phyloP scores from a whole-genome alignment of 1,140 invertebrate genomes.

The Neodiprion virginianus region DNA sequence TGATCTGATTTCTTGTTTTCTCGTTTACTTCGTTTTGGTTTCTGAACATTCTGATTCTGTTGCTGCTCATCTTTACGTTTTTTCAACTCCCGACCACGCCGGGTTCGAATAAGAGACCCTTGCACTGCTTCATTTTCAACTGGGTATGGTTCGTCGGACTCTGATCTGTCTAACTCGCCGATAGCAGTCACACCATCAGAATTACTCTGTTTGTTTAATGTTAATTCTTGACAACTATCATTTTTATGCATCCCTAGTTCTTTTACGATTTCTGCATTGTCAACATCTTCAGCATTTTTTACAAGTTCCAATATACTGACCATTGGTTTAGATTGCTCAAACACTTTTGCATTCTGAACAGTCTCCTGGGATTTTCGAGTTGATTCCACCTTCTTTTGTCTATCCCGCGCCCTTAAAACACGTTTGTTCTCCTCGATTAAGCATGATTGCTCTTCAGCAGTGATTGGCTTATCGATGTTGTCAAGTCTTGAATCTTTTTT shows the following conservation, averaged over 20 bases:
- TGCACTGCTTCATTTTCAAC: slow-evolving; percentile 30
- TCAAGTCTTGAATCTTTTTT: background rate
- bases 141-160: slow-evolving; percentile 17
- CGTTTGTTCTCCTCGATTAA: slow-evolving; percentile 43
- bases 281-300: background rate
- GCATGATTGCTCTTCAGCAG: background rate
- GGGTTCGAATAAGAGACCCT: slow-evolving; percentile 42
- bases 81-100: slow-evolving; percentile 49
- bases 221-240: background rate
- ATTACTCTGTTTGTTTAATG: background rate
- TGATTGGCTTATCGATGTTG: background rate
- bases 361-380: slow-evolving; percentile 18
- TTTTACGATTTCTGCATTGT: background rate
- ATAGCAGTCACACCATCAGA: background rate
- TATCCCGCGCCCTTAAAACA: slow-evolving; percentile 48
- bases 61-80: slow-evolving; percentile 44
- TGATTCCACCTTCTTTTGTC: slow-evolving; percentile 41
- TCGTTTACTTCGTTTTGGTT: slow-evolving; percentile 45
- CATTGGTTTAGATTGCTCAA: background rate
- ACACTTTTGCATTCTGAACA: background rate
- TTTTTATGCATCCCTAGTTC: background rate
- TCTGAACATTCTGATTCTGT: slow-evolving; percentile 28
- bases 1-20: slow-evolving; percentile 50
- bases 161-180: slow-evolving; percentile 18
- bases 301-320: background rate